These are phyloP conservation scores for Apoda limacodes DNA, from an alignment of 2,888 invertebrate species.

Conservation along the genomic window DNA sequence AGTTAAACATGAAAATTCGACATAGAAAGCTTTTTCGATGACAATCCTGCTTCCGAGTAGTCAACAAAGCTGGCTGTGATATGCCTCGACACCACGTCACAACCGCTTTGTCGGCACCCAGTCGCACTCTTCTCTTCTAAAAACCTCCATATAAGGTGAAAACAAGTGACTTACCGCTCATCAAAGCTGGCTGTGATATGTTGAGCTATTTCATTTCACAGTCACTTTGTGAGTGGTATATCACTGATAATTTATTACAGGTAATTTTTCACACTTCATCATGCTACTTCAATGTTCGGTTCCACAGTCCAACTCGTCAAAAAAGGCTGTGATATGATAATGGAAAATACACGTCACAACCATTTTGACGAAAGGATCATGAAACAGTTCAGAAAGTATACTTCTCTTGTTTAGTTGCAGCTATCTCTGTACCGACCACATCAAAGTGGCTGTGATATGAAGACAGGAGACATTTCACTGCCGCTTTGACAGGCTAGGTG, in stretches of 20 bases:
- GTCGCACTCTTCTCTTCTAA: background rate
- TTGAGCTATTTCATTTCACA: slow-evolving; percentile 79
- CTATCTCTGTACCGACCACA: slow-evolving; percentile 77
- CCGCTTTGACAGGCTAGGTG: slow-evolving; percentile 87
- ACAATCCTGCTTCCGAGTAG: slow-evolving; percentile 21
- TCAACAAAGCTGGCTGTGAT: slow-evolving; percentile 95
- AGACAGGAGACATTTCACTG: slow-evolving; percentile 79
- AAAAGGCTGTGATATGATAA: slow-evolving; percentile 92
- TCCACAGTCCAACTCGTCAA: slow-evolving; percentile 88
- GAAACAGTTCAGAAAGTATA: slow-evolving; percentile 22
- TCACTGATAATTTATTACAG: slow-evolving; percentile 11
- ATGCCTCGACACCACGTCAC: slow-evolving; percentile 81
- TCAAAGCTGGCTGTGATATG: slow-evolving; percentile 99
- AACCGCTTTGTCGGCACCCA: slow-evolving; percentile 82
- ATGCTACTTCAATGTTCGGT: slow-evolving; percentile 29
- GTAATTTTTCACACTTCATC: no score
- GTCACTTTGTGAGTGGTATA: slow-evolving; percentile 89
- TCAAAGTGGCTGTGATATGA: slow-evolving; percentile 99
- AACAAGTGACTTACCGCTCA: slow-evolving; percentile 73
- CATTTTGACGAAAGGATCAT: slow-evolving; percentile 80
- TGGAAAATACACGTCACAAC: slow-evolving; percentile 75
- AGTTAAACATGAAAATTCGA: no score
- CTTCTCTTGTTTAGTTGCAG: slow-evolving; percentile 12
- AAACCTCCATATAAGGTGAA: slow-evolving; percentile 2
- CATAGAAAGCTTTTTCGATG: no score